These are phyloP conservation scores for Corythornis vintsioides DNA, from an alignment of 2,113 vertebrate genomes.

Conservation along the genomic window DNA sequence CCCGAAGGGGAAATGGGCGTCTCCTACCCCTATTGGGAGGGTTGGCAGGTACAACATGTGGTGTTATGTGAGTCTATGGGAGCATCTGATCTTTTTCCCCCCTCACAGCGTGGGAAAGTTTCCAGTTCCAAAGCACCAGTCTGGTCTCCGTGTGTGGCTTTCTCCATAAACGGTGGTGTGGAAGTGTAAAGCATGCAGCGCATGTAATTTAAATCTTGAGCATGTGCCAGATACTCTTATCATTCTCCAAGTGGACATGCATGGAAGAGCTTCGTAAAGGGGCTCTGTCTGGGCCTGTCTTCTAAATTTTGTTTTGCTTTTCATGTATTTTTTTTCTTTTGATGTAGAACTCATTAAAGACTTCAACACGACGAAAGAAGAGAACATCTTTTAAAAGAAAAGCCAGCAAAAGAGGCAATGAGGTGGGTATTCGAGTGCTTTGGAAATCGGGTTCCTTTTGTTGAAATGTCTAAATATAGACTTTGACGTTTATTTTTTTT, in stretches of 20 bases:
- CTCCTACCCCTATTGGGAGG: constrained; percentile 86
- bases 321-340: constrained; percentile 54
- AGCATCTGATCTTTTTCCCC: constrained; percentile 75
- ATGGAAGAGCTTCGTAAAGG: constrained; percentile 60
- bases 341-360: constrained; percentile 84
- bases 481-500: background rate
- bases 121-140: constrained; percentile 78
- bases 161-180: constrained; percentile 82
- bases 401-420: constrained; percentile 93
- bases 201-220: constrained; percentile 73
- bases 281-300: constrained; percentile 26
- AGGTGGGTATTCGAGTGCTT: constrained; percentile 80
- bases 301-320: constrained; percentile 59
- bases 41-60: constrained; percentile 86
- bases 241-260: constrained; percentile 72
- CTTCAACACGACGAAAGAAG: constrained; percentile 94
- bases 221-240: constrained; percentile 76
- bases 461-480: background rate
- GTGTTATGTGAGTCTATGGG: constrained; percentile 84
- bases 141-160: constrained; percentile 84
- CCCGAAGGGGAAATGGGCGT: constrained; percentile 84
- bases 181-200: constrained; percentile 83
- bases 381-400: constrained; percentile 97
- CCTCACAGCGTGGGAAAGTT: constrained; percentile 74
- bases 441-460: background rate